Conservation (phyloP, 2,888 invertebrate species). For the Cephonodes hylas region DNA sequence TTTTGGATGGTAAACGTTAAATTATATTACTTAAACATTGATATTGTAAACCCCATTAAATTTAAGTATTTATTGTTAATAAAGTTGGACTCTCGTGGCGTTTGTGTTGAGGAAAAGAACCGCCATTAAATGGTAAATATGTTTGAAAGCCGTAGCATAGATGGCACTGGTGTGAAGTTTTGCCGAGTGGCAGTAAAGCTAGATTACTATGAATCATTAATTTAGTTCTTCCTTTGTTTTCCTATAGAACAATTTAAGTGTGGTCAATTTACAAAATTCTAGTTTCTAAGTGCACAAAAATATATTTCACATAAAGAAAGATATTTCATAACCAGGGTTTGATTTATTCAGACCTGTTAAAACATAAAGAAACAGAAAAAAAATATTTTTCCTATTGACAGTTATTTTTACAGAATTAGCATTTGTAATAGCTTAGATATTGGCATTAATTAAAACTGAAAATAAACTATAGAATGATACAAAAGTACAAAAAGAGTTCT, state of each 20-base stretch:
- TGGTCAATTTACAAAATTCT: neutral
- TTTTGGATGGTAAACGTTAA: neutral
- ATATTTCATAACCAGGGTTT: neutral
- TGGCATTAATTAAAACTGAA: neutral
- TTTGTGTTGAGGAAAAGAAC: constrained; percentile 47
- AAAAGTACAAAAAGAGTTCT: neutral
- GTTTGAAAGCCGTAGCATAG: constrained; percentile 16
- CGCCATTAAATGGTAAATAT: constrained; percentile 55
- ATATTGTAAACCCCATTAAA: constrained; percentile 3
- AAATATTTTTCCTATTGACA: neutral
- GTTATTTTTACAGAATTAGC: neutral
- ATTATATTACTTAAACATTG: neutral
- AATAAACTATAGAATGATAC: neutral
- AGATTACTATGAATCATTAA: neutral
- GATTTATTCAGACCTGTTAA: neutral
- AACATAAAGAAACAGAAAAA: neutral
- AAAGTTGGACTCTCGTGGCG: constrained; percentile 60
- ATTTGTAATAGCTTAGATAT: neutral
- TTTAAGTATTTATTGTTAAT: constrained; percentile 31
- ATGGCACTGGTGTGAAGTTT: neutral
- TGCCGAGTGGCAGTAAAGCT: neutral
- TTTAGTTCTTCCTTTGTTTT: neutral
- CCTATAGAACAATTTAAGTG: neutral
- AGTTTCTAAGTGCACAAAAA: neutral
- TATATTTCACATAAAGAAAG: neutral